phyloP scores from a whole-genome alignment of 2,113 vertebrate species.

The Carassius auratus region DNA sequence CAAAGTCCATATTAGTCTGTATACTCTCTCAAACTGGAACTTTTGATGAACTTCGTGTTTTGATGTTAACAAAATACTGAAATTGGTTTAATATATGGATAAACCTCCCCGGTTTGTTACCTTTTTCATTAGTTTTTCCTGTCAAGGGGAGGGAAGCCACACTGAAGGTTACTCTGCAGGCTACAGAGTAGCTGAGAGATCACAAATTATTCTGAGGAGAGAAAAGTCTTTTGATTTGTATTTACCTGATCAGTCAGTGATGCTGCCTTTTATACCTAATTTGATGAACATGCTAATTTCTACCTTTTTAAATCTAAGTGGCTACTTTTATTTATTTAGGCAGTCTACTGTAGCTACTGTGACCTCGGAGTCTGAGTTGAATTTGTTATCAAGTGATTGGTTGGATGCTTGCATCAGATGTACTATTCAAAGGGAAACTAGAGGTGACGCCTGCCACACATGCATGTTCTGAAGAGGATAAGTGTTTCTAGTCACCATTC shows the following conservation, averaged over 20 bases:
- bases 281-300: conserved; percentile 77
- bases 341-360: conserved; percentile 65
- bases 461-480: conserved; percentile 61
- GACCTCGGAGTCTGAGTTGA: conserved; percentile 67
- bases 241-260: conserved; percentile 77
- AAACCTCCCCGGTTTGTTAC: conserved; percentile 60
- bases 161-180: conserved; percentile 81
- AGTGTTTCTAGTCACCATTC: conserved; percentile 64
- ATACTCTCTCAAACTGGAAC: conserved; percentile 95
- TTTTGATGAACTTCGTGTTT: conserved; percentile 91
- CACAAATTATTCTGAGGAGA: conserved; percentile 80
- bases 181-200: conserved; percentile 79
- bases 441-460: conserved; percentile 62
- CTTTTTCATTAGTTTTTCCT: not conserved
- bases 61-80: conserved; percentile 81
- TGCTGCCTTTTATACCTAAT: conserved; percentile 80
- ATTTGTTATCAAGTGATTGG: conserved; percentile 69
- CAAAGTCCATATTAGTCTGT: conserved; percentile 94
- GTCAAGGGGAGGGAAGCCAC: conserved; percentile 76
- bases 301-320: conserved; percentile 66
- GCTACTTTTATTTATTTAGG: conserved; percentile 69
- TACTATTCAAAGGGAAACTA: conserved; percentile 71
- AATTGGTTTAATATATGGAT: conserved; percentile 79
- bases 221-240: conserved; percentile 74
- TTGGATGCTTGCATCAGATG: conserved; percentile 62